Conservation (phyloP, 2,888 invertebrate genomes). For the Oeneis ivallda region DNA sequence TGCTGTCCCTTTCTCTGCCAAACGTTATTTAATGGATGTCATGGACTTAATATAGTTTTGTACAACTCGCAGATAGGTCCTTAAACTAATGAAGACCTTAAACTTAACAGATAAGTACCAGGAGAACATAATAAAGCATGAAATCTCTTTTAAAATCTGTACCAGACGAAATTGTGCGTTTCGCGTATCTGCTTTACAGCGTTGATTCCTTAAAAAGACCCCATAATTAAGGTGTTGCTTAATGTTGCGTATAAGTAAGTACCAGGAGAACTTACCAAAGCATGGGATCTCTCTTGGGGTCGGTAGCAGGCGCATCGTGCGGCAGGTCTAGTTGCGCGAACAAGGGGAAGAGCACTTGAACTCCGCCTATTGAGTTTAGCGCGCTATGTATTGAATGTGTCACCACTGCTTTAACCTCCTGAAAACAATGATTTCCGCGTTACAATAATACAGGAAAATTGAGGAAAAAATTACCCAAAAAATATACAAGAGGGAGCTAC, state of each 20-base stretch:
- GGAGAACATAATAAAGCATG: constrained; percentile 54
- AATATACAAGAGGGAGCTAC: too few species aligned
- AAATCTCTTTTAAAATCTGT: too few species aligned
- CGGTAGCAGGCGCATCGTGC: constrained; percentile 90
- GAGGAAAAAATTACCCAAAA: neutral
- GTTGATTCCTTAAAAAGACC: neutral
- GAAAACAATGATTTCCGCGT: constrained; percentile 48
- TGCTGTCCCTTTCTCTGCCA: too few species aligned
- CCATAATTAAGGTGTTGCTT: neutral
- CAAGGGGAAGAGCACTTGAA: constrained; percentile 98
- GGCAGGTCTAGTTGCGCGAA: constrained; percentile 98
- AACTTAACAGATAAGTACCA: constrained; percentile 29
- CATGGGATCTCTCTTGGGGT: constrained; percentile 92
- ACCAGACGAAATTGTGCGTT: neutral
- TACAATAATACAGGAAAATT: neutral
- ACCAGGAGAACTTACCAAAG: constrained; percentile 86
- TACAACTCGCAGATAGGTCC: too few species aligned
- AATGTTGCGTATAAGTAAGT: constrained; percentile 15
- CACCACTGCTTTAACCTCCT: constrained; percentile 99
- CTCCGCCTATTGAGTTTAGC: constrained; percentile 98
- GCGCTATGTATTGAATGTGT: constrained; percentile 99
- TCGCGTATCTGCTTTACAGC: neutral
- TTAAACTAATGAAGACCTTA: neutral
- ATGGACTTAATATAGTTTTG: too few species aligned
- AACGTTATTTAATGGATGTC: too few species aligned